Evolutionary conservation across 2,797 vertebrate species (phyloP).

Genomic region (Rhadinocentrus ornatus): DNA sequence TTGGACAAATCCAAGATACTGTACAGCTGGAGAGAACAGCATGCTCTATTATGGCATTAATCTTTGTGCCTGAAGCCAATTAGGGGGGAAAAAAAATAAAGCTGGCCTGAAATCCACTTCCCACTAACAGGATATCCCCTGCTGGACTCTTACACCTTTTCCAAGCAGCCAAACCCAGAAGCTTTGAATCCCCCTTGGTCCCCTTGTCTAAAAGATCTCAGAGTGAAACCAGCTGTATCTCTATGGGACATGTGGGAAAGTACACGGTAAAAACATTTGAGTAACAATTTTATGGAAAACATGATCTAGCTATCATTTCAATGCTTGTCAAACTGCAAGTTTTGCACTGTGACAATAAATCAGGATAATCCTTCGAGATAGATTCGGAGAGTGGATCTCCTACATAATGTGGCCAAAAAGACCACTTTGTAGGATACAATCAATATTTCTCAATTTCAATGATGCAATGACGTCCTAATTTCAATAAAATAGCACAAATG

Average conservation of each 20-base stretch:
- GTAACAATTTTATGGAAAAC: background rate
- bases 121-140: conserved; percentile 43
- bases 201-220: conserved; percentile 32
- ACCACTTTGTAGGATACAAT: too few relatives aligned
- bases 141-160: conserved; percentile 44
- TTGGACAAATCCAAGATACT: conserved; percentile 10
- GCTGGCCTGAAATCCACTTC: conserved; percentile 41
- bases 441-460: too few relatives aligned
- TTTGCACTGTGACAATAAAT: background rate
- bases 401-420: too few relatives aligned
- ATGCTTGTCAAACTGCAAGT: background rate
- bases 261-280: background rate
- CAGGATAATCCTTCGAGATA: background rate
- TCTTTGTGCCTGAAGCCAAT: conserved; percentile 50
- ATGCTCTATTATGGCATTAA: conserved; percentile 8
- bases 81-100: conserved; percentile 24
- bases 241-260: conserved; percentile 16
- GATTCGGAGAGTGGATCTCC: background rate
- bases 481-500: too few relatives aligned
- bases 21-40: conserved; percentile 20
- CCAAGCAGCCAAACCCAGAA: conserved; percentile 44
- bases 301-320: background rate
- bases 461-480: too few relatives aligned
- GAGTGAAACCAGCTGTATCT: conserved; percentile 45
- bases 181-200: conserved; percentile 46